Evolutionary conservation across 2,113 vertebrate genomes (phyloP), one percentile per base, ranked within the genome.

Genomic region (Boulengeromyrus knoepffleri): DNA sequence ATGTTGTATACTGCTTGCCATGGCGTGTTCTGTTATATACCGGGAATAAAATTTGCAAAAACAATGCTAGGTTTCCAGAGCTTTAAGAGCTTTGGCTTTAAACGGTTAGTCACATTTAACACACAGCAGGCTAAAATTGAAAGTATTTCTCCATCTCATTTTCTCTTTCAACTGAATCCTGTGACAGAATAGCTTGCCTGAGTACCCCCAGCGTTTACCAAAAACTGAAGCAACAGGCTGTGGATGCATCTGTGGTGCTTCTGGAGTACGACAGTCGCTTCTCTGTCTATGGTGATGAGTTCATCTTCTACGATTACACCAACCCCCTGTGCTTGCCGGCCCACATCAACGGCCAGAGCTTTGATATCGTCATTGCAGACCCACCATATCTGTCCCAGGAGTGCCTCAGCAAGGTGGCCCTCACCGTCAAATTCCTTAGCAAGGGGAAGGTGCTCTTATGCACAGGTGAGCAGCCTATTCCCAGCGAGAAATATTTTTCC

Each of bases 361-460:
- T 98, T 92, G 97, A 99, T 93, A 53, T 99, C 0, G 97, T 99
- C n/a, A 66, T 99, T 17, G 97, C 96, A 0, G 98, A 99, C 91
- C 99, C 98, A 1, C 99, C 99, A 0, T 99, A 99, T 89, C 95
- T 99, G 47, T 98, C 98, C 0, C 95, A 97, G 90, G 98, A 98
- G 31, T 99, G 99, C 93, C 97, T 99, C 91, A 93, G 94, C 70
- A 99, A 99, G 94, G 98, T 96, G 39, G 92, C 97, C 0, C 86
- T 97, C 91, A 99, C 98, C 1, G 91, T 98, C 91, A 96, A 95
- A 90, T 96, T 96, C 92, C 95, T 99, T 92, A 96, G 97, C 66
- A 97, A 94, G 93, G 96, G 94, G 89, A 99, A 98, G 94, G 96
- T 98, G 92, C 95, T 99, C 91, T 96, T 99, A 70, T 99, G 99